Evolutionary conservation across 2,113 vertebrate species (phyloP), one percentile per base, ranked within the genome.

Genomic region (Cinclus mexicanus): DNA sequence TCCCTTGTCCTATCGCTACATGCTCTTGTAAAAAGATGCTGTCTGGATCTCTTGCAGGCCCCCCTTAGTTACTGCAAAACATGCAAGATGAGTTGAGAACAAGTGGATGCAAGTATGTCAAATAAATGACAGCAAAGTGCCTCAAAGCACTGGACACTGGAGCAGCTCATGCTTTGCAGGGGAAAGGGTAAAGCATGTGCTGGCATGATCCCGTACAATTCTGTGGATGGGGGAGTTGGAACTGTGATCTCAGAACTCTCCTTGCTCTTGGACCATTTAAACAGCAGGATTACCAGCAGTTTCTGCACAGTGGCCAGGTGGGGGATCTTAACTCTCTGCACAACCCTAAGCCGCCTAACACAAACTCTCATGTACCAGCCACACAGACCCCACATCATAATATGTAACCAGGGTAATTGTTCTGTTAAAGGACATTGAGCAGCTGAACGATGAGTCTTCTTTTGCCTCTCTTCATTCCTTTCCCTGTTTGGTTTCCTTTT

Each of bases 161-260:
- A 75, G 56, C n/a, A 63, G 53, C 7, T 21, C 9, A 6, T 29
- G 22, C 20, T 76, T 72, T 3, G 3, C 35, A 20, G 10, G 3
- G 33, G 37, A 57, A 86, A 70, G 14, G 22, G 9, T 39, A 41
- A 82, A 47, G 35, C 13, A 9, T 3, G 5, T 42, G 16, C 33
- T 75, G 39, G 14, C 12, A n/a, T 5, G 2, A 79, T 21, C 9
- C 37, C 55, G 24, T 10, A 11, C 53, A 39, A 13, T 18, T 72
- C 28, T 65, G 28, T 21, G 4, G 11, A 29, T 0, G 0, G 2
- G 7, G 11, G 17, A 31, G 14, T 7, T 2, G 1, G 5, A 26
- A 9, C 10, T 50, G 25, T 6, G 11, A 64, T 18, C 25, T 19
- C 6, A 1, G 16, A 69, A 7, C 14, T 37, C 9, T 42, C 17